A percentile compares a stretch with the other conserved stretches of the same genome.
Conservation (phyloP, 2,888 invertebrate genomes). For the Petrophora chlorosata region DNA sequence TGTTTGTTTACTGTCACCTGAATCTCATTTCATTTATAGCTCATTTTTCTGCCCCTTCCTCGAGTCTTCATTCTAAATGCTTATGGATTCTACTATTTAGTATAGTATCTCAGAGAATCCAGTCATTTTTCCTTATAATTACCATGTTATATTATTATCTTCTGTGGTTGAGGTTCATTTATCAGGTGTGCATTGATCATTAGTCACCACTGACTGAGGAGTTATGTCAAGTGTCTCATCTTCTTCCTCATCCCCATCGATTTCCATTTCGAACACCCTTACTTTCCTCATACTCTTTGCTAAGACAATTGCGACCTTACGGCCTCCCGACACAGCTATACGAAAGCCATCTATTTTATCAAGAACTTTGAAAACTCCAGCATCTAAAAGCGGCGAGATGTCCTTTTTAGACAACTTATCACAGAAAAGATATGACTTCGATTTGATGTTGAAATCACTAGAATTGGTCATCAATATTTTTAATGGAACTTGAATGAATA, state of each 20-base stretch:
- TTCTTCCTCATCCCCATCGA: conserved; percentile 95
- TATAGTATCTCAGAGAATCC: too few relatives aligned
- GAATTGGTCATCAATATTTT: conserved; percentile 76
- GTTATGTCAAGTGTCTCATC: conserved; percentile 83
- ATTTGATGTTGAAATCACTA: conserved; percentile 63
- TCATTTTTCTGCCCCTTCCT: too few relatives aligned
- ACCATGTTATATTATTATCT: too few relatives aligned
- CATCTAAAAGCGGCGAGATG: conserved; percentile 79
- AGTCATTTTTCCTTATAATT: conserved; percentile 13
- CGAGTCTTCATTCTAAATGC: too few relatives aligned
- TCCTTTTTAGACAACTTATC: conserved; percentile 78
- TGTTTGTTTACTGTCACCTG: not conserved
- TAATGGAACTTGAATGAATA: conserved; percentile 78
- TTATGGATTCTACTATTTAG: too few relatives aligned
- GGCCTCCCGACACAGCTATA: conserved; percentile 93
- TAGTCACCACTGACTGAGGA: conserved; percentile 62
- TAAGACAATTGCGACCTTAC: conserved; percentile 93
- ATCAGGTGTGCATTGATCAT: conserved; percentile 55
- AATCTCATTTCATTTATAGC: too few relatives aligned
- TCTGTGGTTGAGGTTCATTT: conserved; percentile 48
- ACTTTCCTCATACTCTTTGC: conserved; percentile 92
- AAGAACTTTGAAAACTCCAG: conserved; percentile 82
- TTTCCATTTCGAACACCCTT: conserved; percentile 95
- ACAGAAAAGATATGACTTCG: conserved; percentile 67
- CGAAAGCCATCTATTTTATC: conserved; percentile 87